These are phyloP conservation scores for Oconnorella tubifera DNA, from an alignment of 2,888 invertebrate species.

Conservation along the genomic window DNA sequence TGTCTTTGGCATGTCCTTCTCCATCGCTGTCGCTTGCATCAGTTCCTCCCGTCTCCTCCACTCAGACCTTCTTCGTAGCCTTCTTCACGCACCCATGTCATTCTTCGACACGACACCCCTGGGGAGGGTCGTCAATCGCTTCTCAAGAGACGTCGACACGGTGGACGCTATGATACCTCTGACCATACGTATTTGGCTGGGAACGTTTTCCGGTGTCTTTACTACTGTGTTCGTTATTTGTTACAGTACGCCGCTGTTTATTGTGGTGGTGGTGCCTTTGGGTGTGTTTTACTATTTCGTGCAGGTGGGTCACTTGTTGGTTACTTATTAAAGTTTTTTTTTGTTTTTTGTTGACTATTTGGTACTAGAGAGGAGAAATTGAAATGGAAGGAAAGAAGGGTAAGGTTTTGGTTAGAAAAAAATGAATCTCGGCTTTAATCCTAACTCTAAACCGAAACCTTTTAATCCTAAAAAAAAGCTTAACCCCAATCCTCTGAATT, in stretches of 20 bases:
- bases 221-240: conserved; percentile 44
- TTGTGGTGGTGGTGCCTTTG: conserved; percentile 43
- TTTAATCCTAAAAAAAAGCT: too few species aligned
- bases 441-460: too few species aligned
- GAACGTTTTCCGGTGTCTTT: conserved; percentile 37
- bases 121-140: conserved; percentile 46
- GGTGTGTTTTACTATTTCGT: conserved; percentile 44
- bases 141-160: conserved; percentile 46
- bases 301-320: conserved; percentile 43
- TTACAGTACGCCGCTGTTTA: conserved; percentile 44
- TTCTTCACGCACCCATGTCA: conserved; percentile 46
- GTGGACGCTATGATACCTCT: conserved; percentile 39
- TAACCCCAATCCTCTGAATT: too few species aligned
- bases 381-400: too few species aligned
- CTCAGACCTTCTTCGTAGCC: conserved; percentile 20
- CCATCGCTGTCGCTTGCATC: conserved; percentile 27
- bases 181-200: conserved; percentile 38
- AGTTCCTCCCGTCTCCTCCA: conserved; percentile 27
- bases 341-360: too few species aligned
- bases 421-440: too few species aligned
- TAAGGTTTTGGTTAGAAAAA: too few species aligned
- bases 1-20: conserved; percentile 24
- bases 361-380: too few species aligned
- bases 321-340: too few species aligned
- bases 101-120: conserved; percentile 48